Percentiles rank a stretch among this genome's conserved stretches.
Conservation (phyloP, 2,113 vertebrate species). For the Equus quagga region DNA sequence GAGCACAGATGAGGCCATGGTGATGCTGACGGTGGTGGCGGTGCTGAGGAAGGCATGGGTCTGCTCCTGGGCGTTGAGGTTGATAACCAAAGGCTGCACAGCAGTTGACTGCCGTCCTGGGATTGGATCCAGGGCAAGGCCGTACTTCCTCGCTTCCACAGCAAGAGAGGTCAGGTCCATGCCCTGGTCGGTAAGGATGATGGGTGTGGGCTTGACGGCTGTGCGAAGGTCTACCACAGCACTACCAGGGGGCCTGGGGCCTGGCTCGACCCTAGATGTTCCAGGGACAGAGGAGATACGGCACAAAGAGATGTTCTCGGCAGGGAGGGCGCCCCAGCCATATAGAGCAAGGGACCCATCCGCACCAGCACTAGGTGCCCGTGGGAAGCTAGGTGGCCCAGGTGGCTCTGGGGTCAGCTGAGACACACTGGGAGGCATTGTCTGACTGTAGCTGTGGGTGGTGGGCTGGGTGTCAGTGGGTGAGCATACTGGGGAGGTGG, state of each 20-base stretch:
- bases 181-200: slow-evolving; percentile 98
- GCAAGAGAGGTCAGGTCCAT: slow-evolving; percentile 99
- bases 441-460: slow-evolving; percentile 89
- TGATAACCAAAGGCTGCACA: slow-evolving; percentile 97
- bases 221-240: slow-evolving; percentile 95
- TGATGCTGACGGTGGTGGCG: slow-evolving; percentile 93
- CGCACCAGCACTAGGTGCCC: slow-evolving; percentile 79
- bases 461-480: slow-evolving; percentile 91
- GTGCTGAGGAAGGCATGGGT: slow-evolving; percentile 91
- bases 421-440: slow-evolving; percentile 83
- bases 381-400: slow-evolving; percentile 86
- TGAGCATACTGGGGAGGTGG: slow-evolving; percentile 93
- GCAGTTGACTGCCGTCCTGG: slow-evolving; percentile 93
- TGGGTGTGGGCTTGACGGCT: slow-evolving; percentile 92
- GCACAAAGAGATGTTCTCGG: slow-evolving; percentile 95
- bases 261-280: slow-evolving; percentile 92
- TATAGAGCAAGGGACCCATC: slow-evolving; percentile 88
- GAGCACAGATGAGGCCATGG: slow-evolving; percentile 93
- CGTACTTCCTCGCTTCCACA: slow-evolving; percentile 94
- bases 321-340: slow-evolving; percentile 91
- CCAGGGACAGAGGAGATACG: slow-evolving; percentile 94
- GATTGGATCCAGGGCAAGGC: slow-evolving; percentile 92
- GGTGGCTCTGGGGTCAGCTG: slow-evolving; percentile 87
- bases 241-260: slow-evolving; percentile 87
- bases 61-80: slow-evolving; percentile 97